These are phyloP conservation scores for Hemaris fuciformis DNA, from an alignment of 2,888 invertebrate species.

Conservation along the genomic window DNA sequence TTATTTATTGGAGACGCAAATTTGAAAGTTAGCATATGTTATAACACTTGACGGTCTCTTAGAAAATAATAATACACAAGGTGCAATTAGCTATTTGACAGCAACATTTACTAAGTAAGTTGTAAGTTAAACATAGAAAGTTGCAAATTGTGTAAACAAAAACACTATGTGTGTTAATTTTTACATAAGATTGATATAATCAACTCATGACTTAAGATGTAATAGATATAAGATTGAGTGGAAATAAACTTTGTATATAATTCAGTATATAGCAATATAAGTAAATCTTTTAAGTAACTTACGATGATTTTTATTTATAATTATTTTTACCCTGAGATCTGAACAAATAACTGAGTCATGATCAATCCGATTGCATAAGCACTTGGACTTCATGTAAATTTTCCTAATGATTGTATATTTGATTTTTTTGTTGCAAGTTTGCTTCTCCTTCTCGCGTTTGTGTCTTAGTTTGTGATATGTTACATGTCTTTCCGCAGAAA, in stretches of 20 bases:
- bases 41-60: constrained; percentile 32
- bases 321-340: constrained; percentile 77
- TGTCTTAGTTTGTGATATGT: neutral
- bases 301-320: constrained; percentile 74
- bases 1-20: neutral
- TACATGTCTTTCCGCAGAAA: neutral
- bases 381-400: neutral
- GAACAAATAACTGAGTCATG: neutral
- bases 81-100: constrained; percentile 63
- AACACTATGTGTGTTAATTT: constrained; percentile 65
- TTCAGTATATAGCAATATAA: constrained; percentile 77
- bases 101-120: constrained; percentile 46
- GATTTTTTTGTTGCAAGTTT: neutral
- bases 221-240: constrained; percentile 75
- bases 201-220: constrained; percentile 76
- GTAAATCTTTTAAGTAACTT: constrained; percentile 79
- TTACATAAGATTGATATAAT: constrained; percentile 76
- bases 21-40: neutral
- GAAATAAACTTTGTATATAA: constrained; percentile 78
- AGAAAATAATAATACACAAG: constrained; percentile 48
- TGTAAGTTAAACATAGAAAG: constrained; percentile 57
- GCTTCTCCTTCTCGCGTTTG: constrained; percentile 11
- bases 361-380: neutral
- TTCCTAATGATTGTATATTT: neutral
- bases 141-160: constrained; percentile 56